Evolutionary conservation across 1,140 invertebrate species (phyloP).

Genomic region (Trichonephila clavata): DNA sequence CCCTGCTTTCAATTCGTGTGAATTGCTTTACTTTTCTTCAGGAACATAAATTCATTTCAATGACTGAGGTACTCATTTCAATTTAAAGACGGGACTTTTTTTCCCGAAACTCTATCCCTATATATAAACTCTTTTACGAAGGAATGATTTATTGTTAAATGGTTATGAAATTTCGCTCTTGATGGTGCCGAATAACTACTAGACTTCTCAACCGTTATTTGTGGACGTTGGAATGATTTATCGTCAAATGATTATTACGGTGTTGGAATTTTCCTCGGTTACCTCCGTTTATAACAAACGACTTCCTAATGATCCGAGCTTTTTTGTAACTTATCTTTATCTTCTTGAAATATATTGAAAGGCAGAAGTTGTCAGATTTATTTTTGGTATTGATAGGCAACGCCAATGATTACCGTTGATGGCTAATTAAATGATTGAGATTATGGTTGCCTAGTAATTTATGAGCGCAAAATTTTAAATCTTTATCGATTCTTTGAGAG

Average conservation of each 20-base stretch:
- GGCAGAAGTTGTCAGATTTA: no score
- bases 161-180: slow-evolving; percentile 10
- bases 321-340: background rate
- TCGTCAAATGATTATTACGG: background rate
- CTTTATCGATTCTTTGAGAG: no score
- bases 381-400: no score
- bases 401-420: no score
- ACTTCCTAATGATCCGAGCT: background rate
- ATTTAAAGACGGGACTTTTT: background rate
- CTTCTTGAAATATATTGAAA: no score
- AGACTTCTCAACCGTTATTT: background rate
- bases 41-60: slow-evolving; percentile 3
- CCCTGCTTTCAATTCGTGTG: background rate
- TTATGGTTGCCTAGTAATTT: no score
- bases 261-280: background rate
- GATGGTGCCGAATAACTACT: background rate
- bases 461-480: no score
- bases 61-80: background rate
- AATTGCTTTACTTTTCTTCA: background rate
- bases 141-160: slow-evolving; percentile 17
- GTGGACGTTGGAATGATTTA: background rate
- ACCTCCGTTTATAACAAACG: background rate
- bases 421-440: no score
- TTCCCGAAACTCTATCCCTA: background rate
- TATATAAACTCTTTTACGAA: background rate